These are phyloP conservation scores for Merodon equestris DNA, from an alignment of 2,888 invertebrate species.

Conservation along the genomic window DNA sequence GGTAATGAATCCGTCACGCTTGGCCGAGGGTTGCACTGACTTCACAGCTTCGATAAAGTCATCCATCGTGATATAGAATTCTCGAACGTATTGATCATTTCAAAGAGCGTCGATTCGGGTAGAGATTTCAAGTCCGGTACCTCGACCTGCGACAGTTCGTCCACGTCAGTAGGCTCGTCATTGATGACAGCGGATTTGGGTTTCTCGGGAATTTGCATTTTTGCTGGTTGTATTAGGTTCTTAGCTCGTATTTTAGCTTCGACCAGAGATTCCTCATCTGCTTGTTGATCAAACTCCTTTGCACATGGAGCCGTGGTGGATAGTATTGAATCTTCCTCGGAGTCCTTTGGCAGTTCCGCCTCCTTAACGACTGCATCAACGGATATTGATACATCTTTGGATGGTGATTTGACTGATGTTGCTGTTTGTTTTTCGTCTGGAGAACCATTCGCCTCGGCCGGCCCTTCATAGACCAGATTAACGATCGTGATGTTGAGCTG, in stretches of 20 bases:
- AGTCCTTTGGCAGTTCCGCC: constrained; percentile 17
- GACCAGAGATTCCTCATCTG: constrained; percentile 68
- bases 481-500: constrained; percentile 77
- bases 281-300: constrained; percentile 38
- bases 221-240: constrained; percentile 46
- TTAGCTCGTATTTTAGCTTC: constrained; percentile 70
- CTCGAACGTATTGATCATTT: constrained; percentile 83
- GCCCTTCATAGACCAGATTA: constrained; percentile 75
- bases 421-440: constrained; percentile 8
- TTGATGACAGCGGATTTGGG: constrained; percentile 64
- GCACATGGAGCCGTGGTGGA: constrained; percentile 31
- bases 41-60: constrained; percentile 90
- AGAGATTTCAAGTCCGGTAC: constrained; percentile 15
- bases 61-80: constrained; percentile 84
- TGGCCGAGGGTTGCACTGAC: constrained; percentile 93
- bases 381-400: background rate
- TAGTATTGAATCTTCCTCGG: constrained; percentile 43
- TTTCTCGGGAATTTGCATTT: constrained; percentile 10
- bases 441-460: constrained; percentile 66
- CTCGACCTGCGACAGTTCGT: constrained; percentile 76
- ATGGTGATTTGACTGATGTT: background rate
- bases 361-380: constrained; percentile 5
- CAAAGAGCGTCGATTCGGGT: constrained; percentile 79
- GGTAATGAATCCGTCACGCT: constrained; percentile 97
- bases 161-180: constrained; percentile 78